Conservation (phyloP, 92 coral and sea anemone genomes). For the Hydrozoanthus gracilis region DNA sequence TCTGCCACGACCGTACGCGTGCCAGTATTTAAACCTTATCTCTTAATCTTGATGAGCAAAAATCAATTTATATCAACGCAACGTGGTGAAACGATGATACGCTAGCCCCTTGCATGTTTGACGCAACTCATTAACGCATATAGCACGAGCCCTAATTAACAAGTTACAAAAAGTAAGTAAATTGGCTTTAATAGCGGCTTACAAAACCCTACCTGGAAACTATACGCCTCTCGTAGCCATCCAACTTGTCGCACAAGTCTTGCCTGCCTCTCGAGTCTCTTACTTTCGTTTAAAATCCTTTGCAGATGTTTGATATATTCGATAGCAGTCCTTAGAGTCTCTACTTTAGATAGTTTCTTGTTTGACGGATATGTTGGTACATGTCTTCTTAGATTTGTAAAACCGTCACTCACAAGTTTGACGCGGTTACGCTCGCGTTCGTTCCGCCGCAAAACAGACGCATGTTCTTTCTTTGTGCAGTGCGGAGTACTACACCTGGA, state of each 20-base stretch:
- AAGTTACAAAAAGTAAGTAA: constrained; percentile 29
- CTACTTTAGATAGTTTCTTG: constrained; percentile 96
- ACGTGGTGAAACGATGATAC: constrained; percentile 5
- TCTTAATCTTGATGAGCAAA: constrained; percentile 42
- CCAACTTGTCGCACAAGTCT: constrained; percentile 77
- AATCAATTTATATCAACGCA: constrained; percentile 35
- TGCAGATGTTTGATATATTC: constrained; percentile 90
- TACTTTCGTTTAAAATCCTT: constrained; percentile 85
- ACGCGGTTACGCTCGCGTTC: constrained; percentile 95
- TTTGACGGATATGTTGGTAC: constrained; percentile 83
- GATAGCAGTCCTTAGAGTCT: constrained; percentile 90
- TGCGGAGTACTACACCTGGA: constrained; percentile 80
- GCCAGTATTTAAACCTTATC: constrained; percentile 42
- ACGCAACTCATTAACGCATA: background rate
- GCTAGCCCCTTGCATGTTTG: background rate
- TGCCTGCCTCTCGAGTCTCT: constrained; percentile 74
- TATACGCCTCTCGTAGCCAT: constrained; percentile 69
- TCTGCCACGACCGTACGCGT: constrained; percentile 20
- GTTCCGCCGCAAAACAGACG: constrained; percentile 84
- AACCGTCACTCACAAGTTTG: constrained; percentile 95
- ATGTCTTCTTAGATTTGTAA: constrained; percentile 83
- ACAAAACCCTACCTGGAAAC: constrained; percentile 58
- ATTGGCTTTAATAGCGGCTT: background rate
- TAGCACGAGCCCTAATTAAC: constrained; percentile 42
- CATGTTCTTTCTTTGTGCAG: constrained; percentile 82